Base-by-base conservation (phyloP, 2,888 invertebrate species). In the Heterodera filipjevi region DNA sequence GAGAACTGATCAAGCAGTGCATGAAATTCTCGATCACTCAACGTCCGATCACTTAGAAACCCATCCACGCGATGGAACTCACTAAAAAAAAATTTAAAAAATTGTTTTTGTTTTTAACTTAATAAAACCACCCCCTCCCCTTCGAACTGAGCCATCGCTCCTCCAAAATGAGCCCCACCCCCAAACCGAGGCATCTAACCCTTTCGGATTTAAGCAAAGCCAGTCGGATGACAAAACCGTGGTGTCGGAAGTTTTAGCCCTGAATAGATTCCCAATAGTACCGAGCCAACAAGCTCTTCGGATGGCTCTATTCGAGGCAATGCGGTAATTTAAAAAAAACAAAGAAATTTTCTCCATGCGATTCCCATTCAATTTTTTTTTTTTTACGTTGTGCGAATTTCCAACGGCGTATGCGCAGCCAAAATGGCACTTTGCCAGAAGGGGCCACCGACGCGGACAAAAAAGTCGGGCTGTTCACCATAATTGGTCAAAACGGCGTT, bases 31-130 rank as follows among this genome's bases (percentile, higher is more conserved):
- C 32, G 32, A 30, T 64, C 59, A 53, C 46, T 75, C 22, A 75
- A n/a, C 30, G 8, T 12, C 66, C 22, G 44, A 35, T 32, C 46
- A 32, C 27, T 33, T 12, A 66, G 19, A 53, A 75, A 75, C 8
- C 19, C 32, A 64, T 33, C 75, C 16, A 75, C 35, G 68, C 22
- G 64, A 75, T 75, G 32, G 32, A 75, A 75, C 49, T 75, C 75
- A 64, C 75, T 75, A 22, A 64, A 75, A 75, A 16, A 2, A 14
- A 75, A 1, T 2, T 10, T 3, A 22, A 16, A 3, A 32, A 72
- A 33, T 22, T 3, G 14, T 3, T 49, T 16, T 2, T 27, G n/a
- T n/a, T n/a, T n/a, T n/a, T n/a, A n/a, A 32, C 14, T 16, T 16
- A 46, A 2, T 22, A 19, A 22, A 39, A 32, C 30, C 3, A 12